A percentile compares a stretch with the other conserved stretches of the same genome.
These are phyloP conservation scores for Epinephelus cyanopodus DNA, from an alignment of 2,113 vertebrate species.

Conservation along the genomic window DNA sequence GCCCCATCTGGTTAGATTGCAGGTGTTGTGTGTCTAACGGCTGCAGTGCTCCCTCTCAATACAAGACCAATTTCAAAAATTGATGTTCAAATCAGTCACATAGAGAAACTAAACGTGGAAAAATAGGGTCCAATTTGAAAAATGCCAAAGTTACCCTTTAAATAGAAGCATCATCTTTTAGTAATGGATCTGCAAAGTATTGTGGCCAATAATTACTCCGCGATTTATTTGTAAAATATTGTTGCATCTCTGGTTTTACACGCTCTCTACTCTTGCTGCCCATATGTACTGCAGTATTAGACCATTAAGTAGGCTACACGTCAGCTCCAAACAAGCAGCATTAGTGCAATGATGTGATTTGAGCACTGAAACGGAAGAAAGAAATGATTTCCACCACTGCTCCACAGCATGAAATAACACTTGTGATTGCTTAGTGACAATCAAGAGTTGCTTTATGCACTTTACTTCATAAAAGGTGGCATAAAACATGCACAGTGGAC, in stretches of 20 bases:
- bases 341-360: neutral
- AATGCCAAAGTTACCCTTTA: too few species aligned
- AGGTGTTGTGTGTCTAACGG: too few species aligned
- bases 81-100: too few species aligned
- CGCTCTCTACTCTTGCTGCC: neutral
- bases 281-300: neutral
- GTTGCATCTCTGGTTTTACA: neutral
- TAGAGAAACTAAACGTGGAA: too few species aligned
- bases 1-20: too few species aligned
- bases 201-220: neutral
- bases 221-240: neutral
- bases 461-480: conserved; percentile 52
- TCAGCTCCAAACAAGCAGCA: neutral
- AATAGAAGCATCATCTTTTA: neutral
- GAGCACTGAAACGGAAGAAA: conserved; percentile 6
- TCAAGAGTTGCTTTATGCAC: conserved; percentile 62
- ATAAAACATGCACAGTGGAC: conserved; percentile 50
- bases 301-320: neutral
- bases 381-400: neutral
- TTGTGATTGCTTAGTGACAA: conserved; percentile 33
- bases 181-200: neutral
- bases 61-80: too few species aligned
- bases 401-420: conserved; percentile 30
- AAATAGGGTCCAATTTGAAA: too few species aligned
- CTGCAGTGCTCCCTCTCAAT: too few species aligned